A percentile compares a stretch with the other conserved stretches of the same genome.
phyloP scores from a whole-genome alignment of 1,140 invertebrate genomes.

The Ceratosolen solmsi region DNA sequence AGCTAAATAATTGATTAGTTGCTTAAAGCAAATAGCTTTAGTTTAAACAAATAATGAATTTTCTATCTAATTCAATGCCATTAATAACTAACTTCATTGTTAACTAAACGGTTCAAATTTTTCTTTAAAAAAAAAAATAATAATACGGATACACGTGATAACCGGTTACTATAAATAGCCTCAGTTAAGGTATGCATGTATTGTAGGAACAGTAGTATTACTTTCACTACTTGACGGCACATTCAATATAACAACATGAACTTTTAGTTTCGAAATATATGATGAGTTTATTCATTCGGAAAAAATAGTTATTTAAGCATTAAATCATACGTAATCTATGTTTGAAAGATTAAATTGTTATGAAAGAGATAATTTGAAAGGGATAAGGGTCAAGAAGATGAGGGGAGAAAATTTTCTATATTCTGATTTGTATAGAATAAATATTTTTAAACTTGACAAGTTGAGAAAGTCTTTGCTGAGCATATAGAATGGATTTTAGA shows the following conservation, averaged over 20 bases:
- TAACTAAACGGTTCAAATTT: slow-evolving; percentile 4
- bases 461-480: neutral
- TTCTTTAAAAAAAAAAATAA: neutral
- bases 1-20: neutral
- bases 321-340: neutral
- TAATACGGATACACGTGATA: neutral
- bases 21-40: neutral
- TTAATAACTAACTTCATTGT: neutral
- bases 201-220: neutral
- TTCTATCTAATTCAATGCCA: neutral
- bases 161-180: neutral
- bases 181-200: neutral
- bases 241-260: neutral
- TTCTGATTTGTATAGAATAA: neutral
- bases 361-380: neutral
- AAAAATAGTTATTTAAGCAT: neutral
- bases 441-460: neutral
- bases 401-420: neutral
- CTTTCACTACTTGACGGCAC: neutral
- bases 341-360: neutral
- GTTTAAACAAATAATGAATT: neutral
- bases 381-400: neutral
- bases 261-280: neutral
- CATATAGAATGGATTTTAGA: neutral
- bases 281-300: neutral